Conservation (phyloP, 2,113 vertebrate genomes). For the Plecturocebus donacophilus region DNA sequence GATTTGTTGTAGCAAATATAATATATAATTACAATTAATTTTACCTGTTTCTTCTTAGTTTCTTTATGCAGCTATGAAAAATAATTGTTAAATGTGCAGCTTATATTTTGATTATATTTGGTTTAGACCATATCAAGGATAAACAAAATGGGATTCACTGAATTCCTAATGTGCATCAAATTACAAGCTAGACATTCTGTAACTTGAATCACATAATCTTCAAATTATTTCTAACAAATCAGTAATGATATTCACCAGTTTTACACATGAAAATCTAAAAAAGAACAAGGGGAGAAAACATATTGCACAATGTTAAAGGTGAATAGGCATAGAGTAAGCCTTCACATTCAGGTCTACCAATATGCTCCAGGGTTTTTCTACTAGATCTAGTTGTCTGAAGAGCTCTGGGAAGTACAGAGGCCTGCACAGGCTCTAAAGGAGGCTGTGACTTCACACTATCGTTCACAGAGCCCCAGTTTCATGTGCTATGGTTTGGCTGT, state of each 20-base stretch:
- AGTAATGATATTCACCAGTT: not conserved
- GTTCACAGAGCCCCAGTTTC: not conserved
- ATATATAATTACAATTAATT: not conserved
- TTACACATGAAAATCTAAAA: not conserved
- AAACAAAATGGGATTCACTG: not conserved
- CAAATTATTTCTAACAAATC: not conserved
- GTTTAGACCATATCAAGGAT: not conserved
- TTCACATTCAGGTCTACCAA: not conserved
- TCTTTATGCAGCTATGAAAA: not conserved
- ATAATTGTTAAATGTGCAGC: not conserved
- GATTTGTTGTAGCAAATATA: not conserved
- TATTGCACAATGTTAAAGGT: not conserved
- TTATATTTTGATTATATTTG: not conserved
- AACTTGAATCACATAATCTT: not conserved
- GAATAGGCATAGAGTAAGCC: not conserved
- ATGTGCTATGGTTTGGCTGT: rapidly evolving
- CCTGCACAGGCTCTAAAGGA: rapidly evolving
- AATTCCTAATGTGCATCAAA: not conserved
- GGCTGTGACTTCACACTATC: not conserved
- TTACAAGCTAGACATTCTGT: not conserved
- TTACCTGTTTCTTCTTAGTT: not conserved
- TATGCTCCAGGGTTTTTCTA: not conserved
- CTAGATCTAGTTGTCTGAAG: not conserved
- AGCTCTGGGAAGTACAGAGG: not conserved
- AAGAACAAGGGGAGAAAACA: not conserved